phyloP scores from a whole-genome alignment of 1,140 invertebrate species.

The Drosophila lacertosa region DNA sequence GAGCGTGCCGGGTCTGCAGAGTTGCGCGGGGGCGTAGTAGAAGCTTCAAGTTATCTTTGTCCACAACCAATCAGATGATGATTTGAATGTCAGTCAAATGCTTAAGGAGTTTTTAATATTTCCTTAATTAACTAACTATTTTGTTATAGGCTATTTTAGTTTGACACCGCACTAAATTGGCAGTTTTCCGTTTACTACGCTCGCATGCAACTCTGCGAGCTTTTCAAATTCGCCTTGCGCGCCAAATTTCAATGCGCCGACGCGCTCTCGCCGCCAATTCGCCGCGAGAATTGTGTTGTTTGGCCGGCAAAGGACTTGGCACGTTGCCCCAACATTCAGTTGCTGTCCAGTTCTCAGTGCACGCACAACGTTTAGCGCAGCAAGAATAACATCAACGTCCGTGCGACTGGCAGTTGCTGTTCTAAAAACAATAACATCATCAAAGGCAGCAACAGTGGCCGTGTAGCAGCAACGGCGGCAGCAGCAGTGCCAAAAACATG shows the following conservation, averaged over 20 bases:
- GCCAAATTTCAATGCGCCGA: conserved; percentile 55
- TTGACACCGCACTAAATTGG: no score
- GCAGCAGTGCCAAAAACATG: conserved; percentile 43
- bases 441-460: no score
- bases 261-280: conserved; percentile 42
- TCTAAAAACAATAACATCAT: conserved; percentile 29
- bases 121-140: no score
- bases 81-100: neutral
- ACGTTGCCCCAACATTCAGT: conserved; percentile 54
- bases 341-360: conserved; percentile 56
- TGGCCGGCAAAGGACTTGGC: conserved; percentile 63
- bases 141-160: neutral
- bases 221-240: conserved; percentile 46
- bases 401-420: conserved; percentile 17
- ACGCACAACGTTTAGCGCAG: conserved; percentile 30
- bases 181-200: conserved; percentile 22
- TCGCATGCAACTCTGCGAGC: conserved; percentile 46
- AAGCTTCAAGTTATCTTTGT: neutral
- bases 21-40: conserved; percentile 19
- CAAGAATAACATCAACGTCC: conserved; percentile 11
- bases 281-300: conserved; percentile 34
- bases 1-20: neutral
- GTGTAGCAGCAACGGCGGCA: conserved; percentile 29
- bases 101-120: neutral
- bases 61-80: neutral